Conservation (phyloP, 2,888 invertebrate genomes). For the Parapristionchus giblindavisi region DNA sequence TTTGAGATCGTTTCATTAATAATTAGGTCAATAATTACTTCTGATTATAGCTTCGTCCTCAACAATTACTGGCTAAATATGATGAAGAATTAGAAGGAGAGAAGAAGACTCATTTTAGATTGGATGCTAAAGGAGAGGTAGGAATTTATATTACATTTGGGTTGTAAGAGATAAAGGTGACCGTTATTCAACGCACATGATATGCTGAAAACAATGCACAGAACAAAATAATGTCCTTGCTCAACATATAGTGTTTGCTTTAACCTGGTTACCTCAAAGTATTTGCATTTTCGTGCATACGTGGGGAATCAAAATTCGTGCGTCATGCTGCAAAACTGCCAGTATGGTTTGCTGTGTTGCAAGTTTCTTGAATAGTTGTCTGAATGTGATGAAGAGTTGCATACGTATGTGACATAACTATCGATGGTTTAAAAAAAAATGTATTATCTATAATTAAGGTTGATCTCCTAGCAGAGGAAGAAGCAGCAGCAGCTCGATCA, state of each 20-base stretch:
- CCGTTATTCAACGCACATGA: too few species aligned
- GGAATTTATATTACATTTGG: constrained; percentile 44
- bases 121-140: constrained; percentile 60
- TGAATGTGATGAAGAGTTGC: background rate
- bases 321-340: background rate
- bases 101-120: constrained; percentile 54
- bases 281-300: too few species aligned
- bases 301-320: background rate
- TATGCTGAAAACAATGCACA: too few species aligned
- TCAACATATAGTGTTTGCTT: too few species aligned
- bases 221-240: too few species aligned
- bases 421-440: background rate
- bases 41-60: constrained; percentile 60
- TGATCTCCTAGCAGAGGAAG: constrained; percentile 22
- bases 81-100: constrained; percentile 87
- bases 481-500: constrained; percentile 26
- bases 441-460: background rate
- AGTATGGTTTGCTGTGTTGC: background rate
- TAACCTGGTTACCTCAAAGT: too few species aligned
- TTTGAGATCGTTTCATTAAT: too few species aligned
- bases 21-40: too few species aligned
- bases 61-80: constrained; percentile 83
- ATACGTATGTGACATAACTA: background rate
- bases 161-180: background rate
- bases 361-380: background rate